Evolutionary conservation across 2,113 vertebrate genomes (phyloP), one percentile per base, ranked within the genome.

Genomic region (Astatoreochromis straeleni): DNA sequence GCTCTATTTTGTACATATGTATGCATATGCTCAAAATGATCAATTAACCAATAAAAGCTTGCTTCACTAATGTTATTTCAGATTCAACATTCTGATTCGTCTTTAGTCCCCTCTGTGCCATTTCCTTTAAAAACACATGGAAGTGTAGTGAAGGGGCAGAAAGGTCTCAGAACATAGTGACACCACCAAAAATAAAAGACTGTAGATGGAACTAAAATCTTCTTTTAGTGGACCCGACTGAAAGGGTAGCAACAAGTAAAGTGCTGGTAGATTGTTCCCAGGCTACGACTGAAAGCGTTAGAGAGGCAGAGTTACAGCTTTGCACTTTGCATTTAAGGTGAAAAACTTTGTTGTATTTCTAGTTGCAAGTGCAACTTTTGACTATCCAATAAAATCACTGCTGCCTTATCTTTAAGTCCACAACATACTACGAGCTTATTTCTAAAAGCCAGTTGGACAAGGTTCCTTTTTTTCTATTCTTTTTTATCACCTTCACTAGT

Each of bases 111-210:
- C 2, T 68, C 35, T 68, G 63, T 40, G 63, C n/a, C 63, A 68
- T 40, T 40, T 4, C 63, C 3, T 68, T 40, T 24, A 40, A 68
- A 40, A 68, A 68, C 35, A 21, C 7, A 38, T 68, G 11, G 63
- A 68, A 68, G 7, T 68, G 4, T 0, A 0, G 0, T 12, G 16
- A 47, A 49, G 40, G 0, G 5, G 1, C 68, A 19, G 6, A 7
- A 45, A 47, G 40, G 14, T 75, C 14, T 26, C 40, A 29, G 24
- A 11, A 47, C 68, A 47, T 17, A 73, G 68, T 0, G 2, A 45
- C 12, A 26, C 14, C 21, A 26, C 21, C 68, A 75, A 75, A 75
- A 47, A 17, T 17, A 75, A 75, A 47, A 47, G 40, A 29, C 68
- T 29, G 68, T 42, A 29, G 42, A 31, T 47, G 0, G 70, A 75